phyloP scores from a whole-genome alignment of 1,140 invertebrate species.

The Leptestheria dahalacensis region DNA sequence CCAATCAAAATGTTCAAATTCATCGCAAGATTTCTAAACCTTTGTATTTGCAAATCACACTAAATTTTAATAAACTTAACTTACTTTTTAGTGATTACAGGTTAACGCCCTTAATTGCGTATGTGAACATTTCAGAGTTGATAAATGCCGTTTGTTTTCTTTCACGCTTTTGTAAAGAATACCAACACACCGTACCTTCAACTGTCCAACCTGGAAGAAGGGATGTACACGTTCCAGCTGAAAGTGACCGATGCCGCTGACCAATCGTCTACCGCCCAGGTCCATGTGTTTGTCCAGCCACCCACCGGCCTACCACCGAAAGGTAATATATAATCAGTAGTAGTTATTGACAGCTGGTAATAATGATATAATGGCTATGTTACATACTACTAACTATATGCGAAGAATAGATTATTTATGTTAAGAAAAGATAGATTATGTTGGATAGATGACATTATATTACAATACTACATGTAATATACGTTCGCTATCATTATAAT shows the following conservation, averaged over 20 bases:
- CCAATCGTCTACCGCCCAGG: slow-evolving; percentile 67
- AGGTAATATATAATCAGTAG: slow-evolving; percentile 32
- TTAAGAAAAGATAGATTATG: too few species aligned
- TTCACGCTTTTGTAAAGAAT: slow-evolving; percentile 34
- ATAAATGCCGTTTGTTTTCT: slow-evolving; percentile 8
- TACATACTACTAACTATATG: too few species aligned
- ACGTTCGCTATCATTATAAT: neutral
- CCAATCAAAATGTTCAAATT: slow-evolving; percentile 10
- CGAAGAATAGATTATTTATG: too few species aligned
- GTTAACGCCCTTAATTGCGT: too few species aligned
- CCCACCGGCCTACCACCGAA: slow-evolving; percentile 67
- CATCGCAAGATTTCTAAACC: too few species aligned
- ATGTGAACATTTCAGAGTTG: neutral
- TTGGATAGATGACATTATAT: too few species aligned
- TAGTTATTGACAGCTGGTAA: too few species aligned
- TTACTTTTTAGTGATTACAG: too few species aligned
- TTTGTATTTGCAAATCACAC: too few species aligned
- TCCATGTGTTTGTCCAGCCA: slow-evolving; percentile 84
- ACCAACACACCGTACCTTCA: slow-evolving; percentile 73
- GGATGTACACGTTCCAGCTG: slow-evolving; percentile 83
- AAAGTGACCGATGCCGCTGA: slow-evolving; percentile 81
- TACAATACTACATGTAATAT: too few species aligned
- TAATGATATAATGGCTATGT: too few species aligned
- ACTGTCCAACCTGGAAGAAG: slow-evolving; percentile 76
- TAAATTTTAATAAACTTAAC: too few species aligned